Base-by-base conservation (phyloP, 92 coral and sea anemone species). In the Parazoanthus atlanticus region DNA sequence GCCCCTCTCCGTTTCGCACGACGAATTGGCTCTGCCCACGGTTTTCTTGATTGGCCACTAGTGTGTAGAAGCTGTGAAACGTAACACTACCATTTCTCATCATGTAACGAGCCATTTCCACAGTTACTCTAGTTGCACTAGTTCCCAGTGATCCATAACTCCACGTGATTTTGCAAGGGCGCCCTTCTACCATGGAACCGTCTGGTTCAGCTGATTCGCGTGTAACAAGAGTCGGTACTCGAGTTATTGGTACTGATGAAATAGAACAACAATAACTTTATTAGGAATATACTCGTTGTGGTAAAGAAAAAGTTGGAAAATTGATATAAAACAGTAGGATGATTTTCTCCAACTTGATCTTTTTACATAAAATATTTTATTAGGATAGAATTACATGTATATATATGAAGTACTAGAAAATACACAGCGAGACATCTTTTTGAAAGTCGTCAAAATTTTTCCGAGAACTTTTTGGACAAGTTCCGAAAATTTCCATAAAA, bases 21-120 rank as follows among this genome's bases (percentile, higher is more conserved):
- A 79, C 74, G 49, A 91, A 81, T 74, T 76, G 86, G 81, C 90
- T 75, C 26, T 75, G 80, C 12, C 92, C 94, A 54, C 85, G 83
- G 71, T 91, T 91, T 10, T 13, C 5, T 47, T 88, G 91, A 46
- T 80, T 31, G 28, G 88, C 88, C 29, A 88, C 93, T 33, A 46
- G 61, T 5, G 84, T 88, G 26, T 76, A 80, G 41, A 91, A 80
- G 36, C 91, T 88, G 49, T 91, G 75, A 38, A 72, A 85, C 26
- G 86, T 86, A 1, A 82, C 88, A 17, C 31, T 46, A 21, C 58
- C 91, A 9, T 81, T 66, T 8, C 65, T 73, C 91, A 86, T 91
- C 56, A 81, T 74, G 54, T 91, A 91, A 3, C 93, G 88, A 23
- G 90, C 91, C 80, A 91, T 80, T 40, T 91, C 91, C 32, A 91